These are phyloP conservation scores for Homarus gammarus DNA, from an alignment of 2,888 invertebrate genomes.

Conservation along the genomic window DNA sequence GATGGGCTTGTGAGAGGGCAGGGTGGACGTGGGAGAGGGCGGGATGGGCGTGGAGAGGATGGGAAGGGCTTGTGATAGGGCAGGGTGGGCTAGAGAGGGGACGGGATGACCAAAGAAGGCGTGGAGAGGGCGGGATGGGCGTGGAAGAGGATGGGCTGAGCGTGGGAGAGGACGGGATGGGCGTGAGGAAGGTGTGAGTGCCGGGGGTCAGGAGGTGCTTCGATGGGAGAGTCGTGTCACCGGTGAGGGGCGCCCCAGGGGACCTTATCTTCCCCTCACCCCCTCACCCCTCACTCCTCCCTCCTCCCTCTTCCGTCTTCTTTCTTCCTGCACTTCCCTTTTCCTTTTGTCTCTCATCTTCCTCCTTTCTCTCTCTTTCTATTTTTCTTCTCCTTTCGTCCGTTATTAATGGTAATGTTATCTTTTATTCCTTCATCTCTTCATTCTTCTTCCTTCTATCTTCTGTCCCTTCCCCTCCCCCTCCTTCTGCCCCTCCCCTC, in stretches of 20 bases:
- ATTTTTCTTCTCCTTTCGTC: neutral
- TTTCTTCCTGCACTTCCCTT: neutral
- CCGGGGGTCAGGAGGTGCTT: conserved; percentile 22
- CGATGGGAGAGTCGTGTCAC: conserved; percentile 15
- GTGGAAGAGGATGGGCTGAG: neutral
- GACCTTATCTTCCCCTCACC: neutral
- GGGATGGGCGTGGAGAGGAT: no score
- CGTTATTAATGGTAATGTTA: no score
- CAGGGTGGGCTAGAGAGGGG: neutral
- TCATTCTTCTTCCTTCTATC: neutral
- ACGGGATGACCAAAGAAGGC: neutral
- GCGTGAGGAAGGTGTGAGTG: neutral
- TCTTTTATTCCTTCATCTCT: no score
- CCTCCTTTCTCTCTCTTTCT: neutral
- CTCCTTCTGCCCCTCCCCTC: neutral
- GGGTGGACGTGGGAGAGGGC: no score
- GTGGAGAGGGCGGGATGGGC: neutral
- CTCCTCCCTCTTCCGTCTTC: conserved; percentile 3
- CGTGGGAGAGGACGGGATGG: neutral
- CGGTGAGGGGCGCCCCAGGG: neutral
- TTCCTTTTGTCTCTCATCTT: no score
- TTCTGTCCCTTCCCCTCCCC: neutral
- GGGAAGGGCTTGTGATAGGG: no score
- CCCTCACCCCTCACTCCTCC: conserved; percentile 7
- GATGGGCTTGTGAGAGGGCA: no score